A percentile compares a stretch with the other conserved stretches of the same genome.
Conservation (phyloP, 2,113 vertebrate genomes). For the Pelusios castaneus region DNA sequence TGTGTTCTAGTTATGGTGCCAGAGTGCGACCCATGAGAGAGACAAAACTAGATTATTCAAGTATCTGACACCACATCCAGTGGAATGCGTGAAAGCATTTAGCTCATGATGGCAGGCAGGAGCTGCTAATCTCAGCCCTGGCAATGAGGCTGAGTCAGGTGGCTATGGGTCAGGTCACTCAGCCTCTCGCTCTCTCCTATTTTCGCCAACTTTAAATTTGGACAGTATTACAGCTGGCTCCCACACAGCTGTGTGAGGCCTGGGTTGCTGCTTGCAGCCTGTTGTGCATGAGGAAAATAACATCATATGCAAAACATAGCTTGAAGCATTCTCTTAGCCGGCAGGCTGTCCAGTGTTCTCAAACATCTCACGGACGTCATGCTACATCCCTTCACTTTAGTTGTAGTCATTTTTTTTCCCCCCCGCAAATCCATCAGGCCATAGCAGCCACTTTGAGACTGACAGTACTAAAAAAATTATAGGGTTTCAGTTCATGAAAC, state of each 20-base stretch:
- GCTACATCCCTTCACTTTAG: neutral
- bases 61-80: neutral
- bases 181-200: neutral
- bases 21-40: neutral
- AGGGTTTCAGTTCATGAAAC: conserved; percentile 46
- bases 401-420: neutral
- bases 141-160: neutral
- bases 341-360: neutral
- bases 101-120: neutral
- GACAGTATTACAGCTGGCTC: neutral
- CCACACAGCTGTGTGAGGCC: neutral
- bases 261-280: neutral
- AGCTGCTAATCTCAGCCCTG: neutral
- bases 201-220: neutral
- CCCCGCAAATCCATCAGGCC: conserved; percentile 4
- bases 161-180: neutral
- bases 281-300: neutral
- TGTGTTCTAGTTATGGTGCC: neutral
- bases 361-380: conserved; percentile 15
- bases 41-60: neutral
- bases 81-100: neutral
- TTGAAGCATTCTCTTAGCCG: neutral
- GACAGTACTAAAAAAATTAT: conserved; percentile 42
- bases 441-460: conserved; percentile 25
- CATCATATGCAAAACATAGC: neutral